A percentile compares a stretch with the other conserved stretches of the same genome.
Evolutionary conservation across 2,113 vertebrate species (phyloP).

Genomic region (Toxotes jaculatrix): DNA sequence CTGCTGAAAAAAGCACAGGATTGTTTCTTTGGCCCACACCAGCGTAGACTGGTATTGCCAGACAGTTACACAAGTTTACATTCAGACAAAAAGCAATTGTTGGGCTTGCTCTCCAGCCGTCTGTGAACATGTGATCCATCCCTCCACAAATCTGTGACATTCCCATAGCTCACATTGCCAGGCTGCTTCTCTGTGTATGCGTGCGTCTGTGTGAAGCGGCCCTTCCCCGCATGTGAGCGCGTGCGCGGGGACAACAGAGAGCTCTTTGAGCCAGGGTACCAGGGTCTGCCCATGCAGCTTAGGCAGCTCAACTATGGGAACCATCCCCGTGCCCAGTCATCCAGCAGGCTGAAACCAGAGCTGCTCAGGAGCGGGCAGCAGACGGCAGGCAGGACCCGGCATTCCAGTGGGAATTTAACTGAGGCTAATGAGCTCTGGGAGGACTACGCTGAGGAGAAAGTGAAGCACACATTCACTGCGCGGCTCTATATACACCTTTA

Average conservation of each 20-base stretch:
- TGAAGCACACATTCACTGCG: conserved; percentile 15
- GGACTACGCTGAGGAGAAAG: conserved; percentile 37
- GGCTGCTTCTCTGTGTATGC: conserved; percentile 69
- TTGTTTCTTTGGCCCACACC: conserved; percentile 51
- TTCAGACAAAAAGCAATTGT: conserved; percentile 88
- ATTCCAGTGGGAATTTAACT: conserved; percentile 69
- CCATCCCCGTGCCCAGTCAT: conserved; percentile 73
- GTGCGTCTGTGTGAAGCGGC: conserved; percentile 69
- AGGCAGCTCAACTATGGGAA: conserved; percentile 85
- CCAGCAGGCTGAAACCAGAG: conserved; percentile 77
- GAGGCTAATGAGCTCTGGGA: conserved; percentile 59
- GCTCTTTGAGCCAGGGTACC: conserved; percentile 79
- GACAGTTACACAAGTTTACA: conserved; percentile 80
- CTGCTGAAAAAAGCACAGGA: conserved; percentile 34
- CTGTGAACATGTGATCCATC: conserved; percentile 83
- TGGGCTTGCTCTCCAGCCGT: conserved; percentile 63
- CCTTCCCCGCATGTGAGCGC: conserved; percentile 34
- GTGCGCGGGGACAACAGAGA: conserved; percentile 78
- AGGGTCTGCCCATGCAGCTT: conserved; percentile 67
- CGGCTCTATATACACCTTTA: conserved; percentile 9
- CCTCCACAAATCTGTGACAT: conserved; percentile 76
- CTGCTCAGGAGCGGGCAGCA: conserved; percentile 62
- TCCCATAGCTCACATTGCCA: conserved; percentile 72
- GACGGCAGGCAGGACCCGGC: conserved; percentile 71
- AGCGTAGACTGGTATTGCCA: conserved; percentile 80